Evolutionary conservation across 2,113 vertebrate species (phyloP).

Genomic region (Lethenteron camtschaticum): DNA sequence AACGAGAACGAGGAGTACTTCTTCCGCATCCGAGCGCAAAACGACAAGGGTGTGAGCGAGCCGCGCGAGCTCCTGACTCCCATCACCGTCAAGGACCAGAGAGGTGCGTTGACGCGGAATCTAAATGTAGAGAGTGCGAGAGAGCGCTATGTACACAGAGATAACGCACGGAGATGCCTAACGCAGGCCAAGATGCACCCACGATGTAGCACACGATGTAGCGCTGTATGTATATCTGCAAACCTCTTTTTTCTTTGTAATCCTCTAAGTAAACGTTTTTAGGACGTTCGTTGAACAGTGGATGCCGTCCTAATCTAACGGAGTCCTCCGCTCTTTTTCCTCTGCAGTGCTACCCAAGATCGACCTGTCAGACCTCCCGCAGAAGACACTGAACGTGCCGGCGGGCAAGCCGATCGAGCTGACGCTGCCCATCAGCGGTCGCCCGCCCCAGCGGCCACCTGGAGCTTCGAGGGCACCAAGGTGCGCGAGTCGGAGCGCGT

Average conservation of each 20-base stretch:
- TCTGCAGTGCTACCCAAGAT: slow-evolving; percentile 58
- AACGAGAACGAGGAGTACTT: slow-evolving; percentile 82
- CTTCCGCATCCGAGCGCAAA: slow-evolving; percentile 69
- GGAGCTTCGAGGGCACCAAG: slow-evolving; percentile 60
- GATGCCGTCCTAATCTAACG: background rate
- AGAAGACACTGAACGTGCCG: slow-evolving; percentile 58
- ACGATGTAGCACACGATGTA: too few species aligned
- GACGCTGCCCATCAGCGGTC: slow-evolving; percentile 51
- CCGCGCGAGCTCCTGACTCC: slow-evolving; percentile 64
- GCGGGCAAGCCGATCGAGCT: slow-evolving; percentile 70
- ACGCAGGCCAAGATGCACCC: too few species aligned
- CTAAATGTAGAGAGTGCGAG: too few species aligned
- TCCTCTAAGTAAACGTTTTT: background rate
- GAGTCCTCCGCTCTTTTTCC: slow-evolving; percentile 9
- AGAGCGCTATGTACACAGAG: too few species aligned
- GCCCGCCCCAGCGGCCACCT: slow-evolving; percentile 63
- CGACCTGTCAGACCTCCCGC: slow-evolving; percentile 60
- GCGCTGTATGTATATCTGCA: too few species aligned
- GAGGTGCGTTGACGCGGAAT: slow-evolving; percentile 30
- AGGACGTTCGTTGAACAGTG: background rate
- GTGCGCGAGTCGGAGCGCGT: slow-evolving; percentile 56
- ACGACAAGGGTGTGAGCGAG: slow-evolving; percentile 66
- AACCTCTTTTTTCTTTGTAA: too few species aligned
- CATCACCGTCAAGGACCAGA: slow-evolving; percentile 64
- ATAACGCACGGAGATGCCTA: too few species aligned